Conservation (phyloP, 2,113 vertebrate species). For the Propithecus coquereli region DNA sequence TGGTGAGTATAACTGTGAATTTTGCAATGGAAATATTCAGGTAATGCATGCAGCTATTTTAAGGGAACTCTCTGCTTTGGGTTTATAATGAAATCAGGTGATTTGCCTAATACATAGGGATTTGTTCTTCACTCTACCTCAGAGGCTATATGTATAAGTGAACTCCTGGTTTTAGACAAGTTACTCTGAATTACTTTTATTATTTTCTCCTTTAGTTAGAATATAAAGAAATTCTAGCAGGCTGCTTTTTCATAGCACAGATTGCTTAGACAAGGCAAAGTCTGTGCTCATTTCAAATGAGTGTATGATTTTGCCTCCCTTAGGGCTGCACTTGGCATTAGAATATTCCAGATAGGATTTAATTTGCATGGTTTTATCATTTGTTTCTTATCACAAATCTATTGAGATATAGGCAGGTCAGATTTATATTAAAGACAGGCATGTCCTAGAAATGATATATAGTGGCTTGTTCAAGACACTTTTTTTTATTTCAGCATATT, state of each 20-base stretch:
- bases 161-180: background rate
- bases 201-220: background rate
- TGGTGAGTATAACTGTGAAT: background rate
- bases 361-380: background rate
- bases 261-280: background rate
- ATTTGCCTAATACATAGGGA: background rate
- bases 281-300: conserved; percentile 5
- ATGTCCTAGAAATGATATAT: background rate
- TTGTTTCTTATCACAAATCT: conserved; percentile 4
- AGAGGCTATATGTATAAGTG: background rate
- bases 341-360: background rate
- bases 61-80: background rate
- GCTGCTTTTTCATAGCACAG: background rate
- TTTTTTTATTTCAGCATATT: background rate
- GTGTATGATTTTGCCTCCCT: background rate
- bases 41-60: background rate
- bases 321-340: background rate
- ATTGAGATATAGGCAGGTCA: background rate
- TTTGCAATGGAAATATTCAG: conserved; percentile 39
- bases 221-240: background rate
- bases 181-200: background rate
- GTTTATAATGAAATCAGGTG: conserved; percentile 28
- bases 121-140: background rate
- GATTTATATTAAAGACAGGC: background rate
- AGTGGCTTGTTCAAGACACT: background rate